Base-by-base conservation (phyloP, 1,140 invertebrate genomes). In the Trachymyrmex septentrionalis region DNA sequence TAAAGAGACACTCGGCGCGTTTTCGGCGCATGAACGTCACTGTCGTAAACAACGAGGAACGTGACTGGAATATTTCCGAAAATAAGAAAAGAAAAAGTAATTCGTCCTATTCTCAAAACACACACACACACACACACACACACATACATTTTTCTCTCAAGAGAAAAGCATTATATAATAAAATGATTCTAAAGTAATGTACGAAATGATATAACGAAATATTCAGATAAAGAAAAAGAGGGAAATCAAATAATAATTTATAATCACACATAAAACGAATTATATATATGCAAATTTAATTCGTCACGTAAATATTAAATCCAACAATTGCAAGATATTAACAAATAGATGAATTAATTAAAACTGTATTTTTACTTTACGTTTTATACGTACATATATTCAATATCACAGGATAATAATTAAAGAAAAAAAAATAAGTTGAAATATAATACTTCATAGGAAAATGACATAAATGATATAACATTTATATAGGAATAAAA, bases 1-100 rank as follows among this genome's bases (percentile, higher is more conserved):
- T 76, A 64, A 76, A 84, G 63, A 76, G 87, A 87, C 87, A 82
- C 80, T 63, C 61, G 19, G 77, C 73, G 90, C 78, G 61, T 90
- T 90, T 90, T 91, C 86, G 85, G 75, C 63, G 71, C 63, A 64
- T 86, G 78, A 91, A 88, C 84, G 87, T 86, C 82, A 85, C 67
- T 76, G 27, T 38, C 57, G 24, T 34, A 57, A 73, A 86, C 78
- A 87, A 91, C 86, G 86, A 87, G 87, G 30, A 38, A 72, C 64
- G 76, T 90, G 85, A 84, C 69, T 71, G 64, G 44, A 80, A 80
- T 78, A 78, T 44, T 85, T 53, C 19, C 73, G 30, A 78, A 78
- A 76, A 67, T 48, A 50, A 38, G 48, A 67, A 50, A 14, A 27
- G 66, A 69, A 34, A 50, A 27, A 67, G 48, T 64, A 84, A 84